phyloP scores from a whole-genome alignment of 2,113 vertebrate genomes.

The Donacobius atricapilla region DNA sequence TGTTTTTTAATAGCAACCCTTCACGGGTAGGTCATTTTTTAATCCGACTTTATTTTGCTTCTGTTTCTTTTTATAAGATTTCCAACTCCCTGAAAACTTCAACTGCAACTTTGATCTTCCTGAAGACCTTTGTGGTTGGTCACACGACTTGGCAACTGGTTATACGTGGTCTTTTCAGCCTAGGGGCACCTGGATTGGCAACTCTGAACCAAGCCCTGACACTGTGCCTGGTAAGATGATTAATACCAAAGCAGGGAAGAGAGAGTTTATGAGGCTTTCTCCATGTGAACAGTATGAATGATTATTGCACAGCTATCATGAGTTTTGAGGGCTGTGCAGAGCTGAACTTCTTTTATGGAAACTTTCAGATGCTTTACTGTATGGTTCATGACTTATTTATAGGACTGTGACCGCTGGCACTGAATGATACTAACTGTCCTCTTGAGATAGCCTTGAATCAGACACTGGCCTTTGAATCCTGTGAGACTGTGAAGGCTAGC shows the following conservation, averaged over 20 bases:
- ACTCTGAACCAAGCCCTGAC: slow-evolving; percentile 72
- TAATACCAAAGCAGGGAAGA: background rate
- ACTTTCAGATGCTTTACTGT: background rate
- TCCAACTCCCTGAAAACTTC: slow-evolving; percentile 77
- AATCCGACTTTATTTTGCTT: slow-evolving; percentile 53
- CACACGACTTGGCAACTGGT: slow-evolving; percentile 83
- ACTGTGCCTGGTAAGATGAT: slow-evolving; percentile 71
- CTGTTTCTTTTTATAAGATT: slow-evolving; percentile 63
- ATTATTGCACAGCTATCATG: background rate
- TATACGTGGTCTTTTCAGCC: slow-evolving; percentile 85
- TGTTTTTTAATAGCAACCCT: slow-evolving; percentile 4
- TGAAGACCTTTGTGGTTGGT: slow-evolving; percentile 88
- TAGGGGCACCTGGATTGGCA: slow-evolving; percentile 73
- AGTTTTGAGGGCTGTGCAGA: background rate
- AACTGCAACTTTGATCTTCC: slow-evolving; percentile 91
- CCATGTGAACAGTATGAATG: background rate
- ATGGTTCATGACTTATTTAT: slow-evolving; percentile 22
- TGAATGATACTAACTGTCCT: background rate
- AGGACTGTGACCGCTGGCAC: background rate
- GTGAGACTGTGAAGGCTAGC: background rate
- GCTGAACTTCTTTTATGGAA: background rate
- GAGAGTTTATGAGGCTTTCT: background rate
- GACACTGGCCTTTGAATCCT: background rate
- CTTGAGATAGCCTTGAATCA: slow-evolving; percentile 19
- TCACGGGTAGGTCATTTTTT: slow-evolving; percentile 6